A percentile compares a stretch with the other conserved stretches of the same genome.
Evolutionary conservation across 2,113 vertebrate genomes (phyloP).

Genomic region (Syngnathus typhle): DNA sequence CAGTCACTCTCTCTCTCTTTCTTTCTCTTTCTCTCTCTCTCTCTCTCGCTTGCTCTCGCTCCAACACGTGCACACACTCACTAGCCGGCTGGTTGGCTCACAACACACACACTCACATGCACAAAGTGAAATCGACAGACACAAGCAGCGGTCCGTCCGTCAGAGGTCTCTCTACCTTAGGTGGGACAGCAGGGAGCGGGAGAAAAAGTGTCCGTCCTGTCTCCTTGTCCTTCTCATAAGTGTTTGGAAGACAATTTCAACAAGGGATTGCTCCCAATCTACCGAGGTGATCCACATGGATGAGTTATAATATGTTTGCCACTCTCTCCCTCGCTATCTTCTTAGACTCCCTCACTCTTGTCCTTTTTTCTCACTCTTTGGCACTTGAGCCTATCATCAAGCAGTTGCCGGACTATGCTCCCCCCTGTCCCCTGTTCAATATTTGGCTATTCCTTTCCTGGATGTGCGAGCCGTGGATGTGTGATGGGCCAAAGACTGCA

Average conservation of each 20-base stretch:
- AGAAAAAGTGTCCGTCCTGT: slow-evolving; percentile 62
- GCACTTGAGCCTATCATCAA: slow-evolving; percentile 68
- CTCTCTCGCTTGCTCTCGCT: slow-evolving; percentile 35
- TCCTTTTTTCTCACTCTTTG: slow-evolving; percentile 53
- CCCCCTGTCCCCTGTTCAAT: slow-evolving; percentile 48
- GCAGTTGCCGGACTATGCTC: slow-evolving; percentile 70
- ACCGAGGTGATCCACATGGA: slow-evolving; percentile 72
- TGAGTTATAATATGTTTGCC: slow-evolving; percentile 80
- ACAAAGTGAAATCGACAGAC: slow-evolving; percentile 12
- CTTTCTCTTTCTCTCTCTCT: slow-evolving; percentile 26
- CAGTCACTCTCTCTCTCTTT: not conserved
- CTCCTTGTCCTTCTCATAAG: slow-evolving; percentile 67
- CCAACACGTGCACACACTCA: slow-evolving; percentile 48
- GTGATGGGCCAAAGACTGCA: slow-evolving; percentile 52
- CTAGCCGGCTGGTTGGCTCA: slow-evolving; percentile 42
- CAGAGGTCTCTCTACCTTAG: slow-evolving; percentile 74
- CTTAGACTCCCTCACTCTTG: slow-evolving; percentile 27
- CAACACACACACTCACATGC: slow-evolving; percentile 43
- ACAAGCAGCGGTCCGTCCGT: slow-evolving; percentile 53
- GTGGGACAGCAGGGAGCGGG: slow-evolving; percentile 59
- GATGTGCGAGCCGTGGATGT: slow-evolving; percentile 43
- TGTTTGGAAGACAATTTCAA: slow-evolving; percentile 76
- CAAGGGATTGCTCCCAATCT: slow-evolving; percentile 72
- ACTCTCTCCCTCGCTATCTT: slow-evolving; percentile 60
- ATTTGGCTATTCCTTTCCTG: slow-evolving; percentile 34